A percentile compares a stretch with the other conserved stretches of the same genome.
Evolutionary conservation across 2,797 vertebrate genomes (phyloP).

Genomic region (Thamnophis elegans): DNA sequence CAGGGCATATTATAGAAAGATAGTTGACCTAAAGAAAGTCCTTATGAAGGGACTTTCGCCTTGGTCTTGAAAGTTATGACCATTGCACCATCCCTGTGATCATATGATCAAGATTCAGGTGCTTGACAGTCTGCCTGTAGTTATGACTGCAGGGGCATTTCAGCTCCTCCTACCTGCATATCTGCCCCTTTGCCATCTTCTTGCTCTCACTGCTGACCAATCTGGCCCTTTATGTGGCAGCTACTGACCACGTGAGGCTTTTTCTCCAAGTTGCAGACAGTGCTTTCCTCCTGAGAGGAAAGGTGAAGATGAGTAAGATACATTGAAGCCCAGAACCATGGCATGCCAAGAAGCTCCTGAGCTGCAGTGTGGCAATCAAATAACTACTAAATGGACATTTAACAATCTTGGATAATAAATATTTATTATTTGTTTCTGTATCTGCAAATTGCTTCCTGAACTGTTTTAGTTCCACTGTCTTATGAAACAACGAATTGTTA

Average conservation of each 20-base stretch:
- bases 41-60: background rate
- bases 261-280: background rate
- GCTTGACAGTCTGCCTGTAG: background rate
- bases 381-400: background rate
- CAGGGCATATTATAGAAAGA: background rate
- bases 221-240: background rate
- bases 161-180: background rate
- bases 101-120: background rate
- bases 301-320: background rate
- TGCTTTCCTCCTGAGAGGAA: background rate
- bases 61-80: background rate
- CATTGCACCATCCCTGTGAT: background rate
- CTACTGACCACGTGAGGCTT: background rate
- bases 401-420: too few species aligned
- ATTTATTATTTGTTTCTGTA: constrained; percentile 5
- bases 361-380: background rate
- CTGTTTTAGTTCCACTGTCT: constrained; percentile 11
- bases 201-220: background rate
- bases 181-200: background rate
- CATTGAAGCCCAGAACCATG: too few species aligned
- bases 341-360: background rate
- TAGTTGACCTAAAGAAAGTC: background rate
- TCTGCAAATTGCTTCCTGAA: background rate
- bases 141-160: background rate
- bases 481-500: constrained; percentile 23